phyloP scores from a whole-genome alignment of 2,797 vertebrate species.

The Hylomyscus alleni region DNA sequence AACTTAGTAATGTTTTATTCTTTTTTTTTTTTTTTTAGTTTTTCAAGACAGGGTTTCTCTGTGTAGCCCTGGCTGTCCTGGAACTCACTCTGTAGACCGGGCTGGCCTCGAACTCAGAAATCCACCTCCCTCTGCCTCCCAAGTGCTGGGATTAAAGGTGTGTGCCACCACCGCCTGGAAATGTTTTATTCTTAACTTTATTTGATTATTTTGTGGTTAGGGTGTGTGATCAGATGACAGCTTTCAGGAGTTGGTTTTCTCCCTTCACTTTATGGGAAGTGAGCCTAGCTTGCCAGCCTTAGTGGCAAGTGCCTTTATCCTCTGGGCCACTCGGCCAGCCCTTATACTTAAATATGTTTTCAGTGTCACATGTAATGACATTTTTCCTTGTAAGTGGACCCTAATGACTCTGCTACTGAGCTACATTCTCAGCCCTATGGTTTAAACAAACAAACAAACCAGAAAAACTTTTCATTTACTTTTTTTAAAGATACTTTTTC shows the following conservation, averaged over 20 bases:
- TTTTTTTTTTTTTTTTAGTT: too few relatives aligned
- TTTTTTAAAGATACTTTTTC: constrained; percentile 28
- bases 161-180: too few relatives aligned
- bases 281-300: neutral
- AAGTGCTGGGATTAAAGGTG: too few relatives aligned
- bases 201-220: neutral
- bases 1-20: neutral
- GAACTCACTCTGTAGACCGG: too few relatives aligned
- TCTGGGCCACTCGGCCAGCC: neutral
- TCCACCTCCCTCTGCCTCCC: too few relatives aligned
- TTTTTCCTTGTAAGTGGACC: neutral
- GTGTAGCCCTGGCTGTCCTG: too few relatives aligned
- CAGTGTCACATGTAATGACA: neutral
- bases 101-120: too few relatives aligned
- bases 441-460: too few relatives aligned
- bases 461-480: constrained; percentile 19
- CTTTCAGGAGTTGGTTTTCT: neutral
- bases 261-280: neutral
- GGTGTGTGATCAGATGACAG: neutral
- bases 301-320: neutral
- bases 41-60: too few relatives aligned
- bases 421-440: neutral
- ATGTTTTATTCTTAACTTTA: neutral
- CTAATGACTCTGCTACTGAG: neutral
- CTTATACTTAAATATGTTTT: neutral